These are phyloP conservation scores for Alexandromys fortis DNA, from an alignment of 2,113 vertebrate species.

Conservation along the genomic window DNA sequence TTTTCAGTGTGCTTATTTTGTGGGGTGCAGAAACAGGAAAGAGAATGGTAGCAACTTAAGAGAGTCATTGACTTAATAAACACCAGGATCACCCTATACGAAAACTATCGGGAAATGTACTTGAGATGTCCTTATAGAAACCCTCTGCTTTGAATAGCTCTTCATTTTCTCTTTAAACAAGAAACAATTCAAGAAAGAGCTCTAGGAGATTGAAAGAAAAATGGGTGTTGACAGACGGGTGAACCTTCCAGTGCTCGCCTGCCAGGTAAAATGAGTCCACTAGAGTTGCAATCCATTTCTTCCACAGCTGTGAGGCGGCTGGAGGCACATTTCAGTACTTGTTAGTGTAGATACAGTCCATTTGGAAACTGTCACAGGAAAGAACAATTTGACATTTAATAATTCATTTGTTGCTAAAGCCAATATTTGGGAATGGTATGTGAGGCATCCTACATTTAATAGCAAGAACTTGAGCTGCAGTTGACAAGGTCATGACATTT, in stretches of 20 bases:
- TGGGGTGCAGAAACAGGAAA: not conserved
- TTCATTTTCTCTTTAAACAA: conserved; percentile 75
- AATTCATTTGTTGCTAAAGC: conserved; percentile 71
- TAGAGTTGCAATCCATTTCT: conserved; percentile 50
- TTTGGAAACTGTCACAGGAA: conserved; percentile 71
- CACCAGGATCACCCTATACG: not conserved
- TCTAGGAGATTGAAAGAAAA: conserved; percentile 67
- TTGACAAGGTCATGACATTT: conserved; percentile 41
- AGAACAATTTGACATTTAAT: conserved; percentile 76
- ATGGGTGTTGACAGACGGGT: conserved; percentile 76
- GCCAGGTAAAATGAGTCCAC: conserved; percentile 68
- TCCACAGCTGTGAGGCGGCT: conserved; percentile 62
- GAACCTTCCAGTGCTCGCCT: not conserved
- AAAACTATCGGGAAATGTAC: conserved; percentile 35
- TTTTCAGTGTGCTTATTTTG: conserved; percentile 8
- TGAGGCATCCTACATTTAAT: conserved; percentile 41
- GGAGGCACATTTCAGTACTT: conserved; percentile 65
- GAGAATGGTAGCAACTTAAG: not conserved
- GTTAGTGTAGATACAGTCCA: conserved; percentile 63
- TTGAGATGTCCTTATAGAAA: conserved; percentile 70
- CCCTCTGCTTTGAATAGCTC: conserved; percentile 45
- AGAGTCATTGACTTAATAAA: conserved; percentile 13
- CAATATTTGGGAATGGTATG: conserved; percentile 52
- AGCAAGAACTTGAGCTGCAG: conserved; percentile 54
- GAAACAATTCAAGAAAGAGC: conserved; percentile 58